Conservation (phyloP, 2,113 vertebrate genomes). For the Beaufortia kweichowensis region DNA sequence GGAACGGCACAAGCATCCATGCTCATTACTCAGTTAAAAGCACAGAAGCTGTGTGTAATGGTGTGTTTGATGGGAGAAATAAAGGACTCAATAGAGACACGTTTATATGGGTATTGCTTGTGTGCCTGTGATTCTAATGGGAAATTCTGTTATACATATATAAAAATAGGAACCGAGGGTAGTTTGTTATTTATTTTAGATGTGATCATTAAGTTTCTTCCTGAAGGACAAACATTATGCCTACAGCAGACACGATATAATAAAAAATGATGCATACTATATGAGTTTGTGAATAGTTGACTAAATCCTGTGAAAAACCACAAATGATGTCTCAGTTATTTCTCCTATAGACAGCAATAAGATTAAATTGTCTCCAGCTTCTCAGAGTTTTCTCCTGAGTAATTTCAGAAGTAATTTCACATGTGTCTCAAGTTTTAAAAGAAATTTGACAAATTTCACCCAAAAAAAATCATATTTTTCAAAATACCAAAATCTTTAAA, state of each 20-base stretch:
- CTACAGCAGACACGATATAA: background rate
- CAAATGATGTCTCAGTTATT: no score
- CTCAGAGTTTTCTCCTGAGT: no score
- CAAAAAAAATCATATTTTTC: no score
- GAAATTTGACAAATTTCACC: no score
- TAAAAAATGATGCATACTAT: background rate
- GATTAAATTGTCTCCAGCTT: no score
- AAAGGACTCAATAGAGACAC: slow-evolving; percentile 4
- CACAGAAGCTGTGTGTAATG: slow-evolving; percentile 13
- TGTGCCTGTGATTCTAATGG: background rate
- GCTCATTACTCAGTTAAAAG: slow-evolving; percentile 5
- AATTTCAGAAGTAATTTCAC: no score
- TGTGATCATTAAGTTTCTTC: background rate
- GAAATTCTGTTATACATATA: background rate
- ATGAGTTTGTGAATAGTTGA: no score
- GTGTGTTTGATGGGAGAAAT: slow-evolving; percentile 1
- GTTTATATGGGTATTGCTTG: slow-evolving; percentile 11
- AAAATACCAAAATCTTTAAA: no score
- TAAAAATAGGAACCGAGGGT: slow-evolving; percentile 21
- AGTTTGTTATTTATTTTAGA: background rate
- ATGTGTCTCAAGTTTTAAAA: no score
- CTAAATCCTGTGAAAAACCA: no score
- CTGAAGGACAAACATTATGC: background rate
- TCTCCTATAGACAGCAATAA: no score
- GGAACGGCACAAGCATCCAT: slow-evolving; percentile 21